Percentiles rank a stretch among this genome's conserved stretches.
phyloP scores from a whole-genome alignment of 2,888 invertebrate genomes.

The Notocelia uddmanniana region DNA sequence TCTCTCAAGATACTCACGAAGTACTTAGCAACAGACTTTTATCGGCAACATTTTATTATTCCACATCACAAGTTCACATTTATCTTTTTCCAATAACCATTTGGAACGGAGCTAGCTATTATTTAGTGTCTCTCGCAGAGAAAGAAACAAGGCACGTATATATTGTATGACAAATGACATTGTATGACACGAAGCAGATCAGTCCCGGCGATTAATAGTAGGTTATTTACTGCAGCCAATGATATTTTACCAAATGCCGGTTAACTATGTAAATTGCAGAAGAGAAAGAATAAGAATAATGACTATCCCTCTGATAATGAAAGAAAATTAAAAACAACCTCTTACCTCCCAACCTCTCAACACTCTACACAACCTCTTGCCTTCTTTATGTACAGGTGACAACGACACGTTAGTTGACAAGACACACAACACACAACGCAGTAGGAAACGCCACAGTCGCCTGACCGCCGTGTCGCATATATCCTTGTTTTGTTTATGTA shows the following conservation, averaged over 20 bases:
- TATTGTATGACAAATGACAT: constrained; percentile 33
- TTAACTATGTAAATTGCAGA: neutral
- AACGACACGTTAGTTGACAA: no score
- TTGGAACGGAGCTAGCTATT: constrained; percentile 45
- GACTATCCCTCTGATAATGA: no score
- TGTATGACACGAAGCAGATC: constrained; percentile 42
- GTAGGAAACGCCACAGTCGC: no score
- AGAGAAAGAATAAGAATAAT: no score
- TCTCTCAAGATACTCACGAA: neutral
- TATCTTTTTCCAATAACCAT: constrained; percentile 51
- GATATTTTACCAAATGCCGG: constrained; percentile 2
- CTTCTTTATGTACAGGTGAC: no score
- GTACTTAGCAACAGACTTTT: constrained; percentile 36
- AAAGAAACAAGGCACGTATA: constrained; percentile 41
- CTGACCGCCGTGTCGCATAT: no score
- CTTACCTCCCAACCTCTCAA: no score
- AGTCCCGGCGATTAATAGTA: constrained; percentile 33
- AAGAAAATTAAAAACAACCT: no score
- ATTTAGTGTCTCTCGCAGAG: constrained; percentile 46
- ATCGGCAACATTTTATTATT: constrained; percentile 39
- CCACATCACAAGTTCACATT: constrained; percentile 47
- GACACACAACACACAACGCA: no score
- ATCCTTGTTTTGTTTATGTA: no score
- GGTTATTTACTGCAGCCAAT: constrained; percentile 21
- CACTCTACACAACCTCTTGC: no score